A percentile compares a stretch with the other conserved stretches of the same genome.
These are phyloP conservation scores for Thysanoteuthis rhombus DNA, from an alignment of 2,888 invertebrate species.

Conservation along the genomic window DNA sequence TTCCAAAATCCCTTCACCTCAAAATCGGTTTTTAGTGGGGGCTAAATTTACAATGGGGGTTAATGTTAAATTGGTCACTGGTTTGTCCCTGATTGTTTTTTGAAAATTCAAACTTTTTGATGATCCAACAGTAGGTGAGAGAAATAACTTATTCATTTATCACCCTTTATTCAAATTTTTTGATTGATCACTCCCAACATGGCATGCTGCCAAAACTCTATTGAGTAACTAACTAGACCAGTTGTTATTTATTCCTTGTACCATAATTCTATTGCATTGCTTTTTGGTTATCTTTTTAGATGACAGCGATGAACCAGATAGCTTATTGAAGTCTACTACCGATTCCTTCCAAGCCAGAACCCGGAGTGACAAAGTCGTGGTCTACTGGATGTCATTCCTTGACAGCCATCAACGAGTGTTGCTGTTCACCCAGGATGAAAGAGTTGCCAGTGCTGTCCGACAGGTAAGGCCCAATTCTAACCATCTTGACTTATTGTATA, in stretches of 20 bases:
- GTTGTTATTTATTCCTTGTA: neutral
- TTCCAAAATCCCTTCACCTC: too few relatives aligned
- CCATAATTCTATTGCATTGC: conserved; percentile 15
- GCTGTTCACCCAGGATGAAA: conserved; percentile 79
- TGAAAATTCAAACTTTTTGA: too few relatives aligned
- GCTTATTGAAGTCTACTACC: conserved; percentile 40
- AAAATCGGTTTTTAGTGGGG: too few relatives aligned
- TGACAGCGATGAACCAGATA: conserved; percentile 66
- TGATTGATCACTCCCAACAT: too few relatives aligned
- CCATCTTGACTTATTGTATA: neutral
- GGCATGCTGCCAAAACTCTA: too few relatives aligned
- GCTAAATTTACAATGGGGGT: too few relatives aligned
- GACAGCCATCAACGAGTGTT: conserved; percentile 80
- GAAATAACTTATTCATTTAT: too few relatives aligned
- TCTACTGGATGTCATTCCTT: conserved; percentile 84
- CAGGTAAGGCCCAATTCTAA: conserved; percentile 54
- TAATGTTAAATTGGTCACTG: too few relatives aligned
- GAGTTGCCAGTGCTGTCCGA: conserved; percentile 75
- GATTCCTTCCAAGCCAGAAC: conserved; percentile 72
- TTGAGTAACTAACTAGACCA: too few relatives aligned
- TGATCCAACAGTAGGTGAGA: too few relatives aligned
- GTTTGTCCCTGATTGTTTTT: too few relatives aligned
- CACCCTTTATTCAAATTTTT: too few relatives aligned
- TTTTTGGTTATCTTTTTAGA: conserved; percentile 47
- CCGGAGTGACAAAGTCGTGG: conserved; percentile 79